These are phyloP conservation scores for Betta splendens DNA, from an alignment of 2,797 vertebrate species.

Conservation along the genomic window DNA sequence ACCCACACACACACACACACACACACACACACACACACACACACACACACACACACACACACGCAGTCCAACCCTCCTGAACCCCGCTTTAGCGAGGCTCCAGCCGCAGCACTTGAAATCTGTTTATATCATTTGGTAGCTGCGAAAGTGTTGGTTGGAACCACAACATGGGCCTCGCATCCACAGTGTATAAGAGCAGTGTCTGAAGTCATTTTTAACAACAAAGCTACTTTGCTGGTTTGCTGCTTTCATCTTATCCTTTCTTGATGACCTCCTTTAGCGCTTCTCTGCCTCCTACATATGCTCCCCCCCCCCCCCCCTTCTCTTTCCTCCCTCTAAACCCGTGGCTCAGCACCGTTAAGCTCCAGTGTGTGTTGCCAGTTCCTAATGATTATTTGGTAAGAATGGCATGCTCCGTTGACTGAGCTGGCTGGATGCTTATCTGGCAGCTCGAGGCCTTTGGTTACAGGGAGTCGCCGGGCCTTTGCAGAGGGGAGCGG, in stretches of 20 bases:
- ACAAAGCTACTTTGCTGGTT: too few species aligned
- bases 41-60: conserved; percentile 23
- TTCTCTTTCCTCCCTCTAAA: conserved; percentile 60
- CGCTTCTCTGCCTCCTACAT: conserved; percentile 28
- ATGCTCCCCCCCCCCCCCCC: conserved; percentile 2
- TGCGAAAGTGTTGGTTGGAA: conserved; percentile 77
- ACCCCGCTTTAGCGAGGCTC: conserved; percentile 71
- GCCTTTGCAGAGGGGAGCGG: conserved; percentile 55
- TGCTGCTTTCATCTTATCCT: neutral
- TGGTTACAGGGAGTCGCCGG: conserved; percentile 72
- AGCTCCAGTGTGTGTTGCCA: conserved; percentile 64
- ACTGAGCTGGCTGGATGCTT: conserved; percentile 78
- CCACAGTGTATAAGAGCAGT: conserved; percentile 48
- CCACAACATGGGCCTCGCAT: conserved; percentile 58
- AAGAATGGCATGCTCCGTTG: conserved; percentile 78
- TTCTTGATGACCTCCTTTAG: conserved; percentile 11
- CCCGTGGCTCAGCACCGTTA: conserved; percentile 60
- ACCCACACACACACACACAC: conserved; percentile 31
- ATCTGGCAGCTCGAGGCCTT: conserved; percentile 74
- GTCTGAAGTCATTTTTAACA: conserved; percentile 20
- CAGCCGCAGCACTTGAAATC: conserved; percentile 77
- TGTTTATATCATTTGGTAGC: conserved; percentile 81
- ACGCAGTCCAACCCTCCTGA: conserved; percentile 57
- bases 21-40: conserved; percentile 34
- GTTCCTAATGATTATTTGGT: conserved; percentile 82